Evolutionary conservation across 2,797 vertebrate genomes (phyloP).

Genomic region (Cryptoprocta ferox): DNA sequence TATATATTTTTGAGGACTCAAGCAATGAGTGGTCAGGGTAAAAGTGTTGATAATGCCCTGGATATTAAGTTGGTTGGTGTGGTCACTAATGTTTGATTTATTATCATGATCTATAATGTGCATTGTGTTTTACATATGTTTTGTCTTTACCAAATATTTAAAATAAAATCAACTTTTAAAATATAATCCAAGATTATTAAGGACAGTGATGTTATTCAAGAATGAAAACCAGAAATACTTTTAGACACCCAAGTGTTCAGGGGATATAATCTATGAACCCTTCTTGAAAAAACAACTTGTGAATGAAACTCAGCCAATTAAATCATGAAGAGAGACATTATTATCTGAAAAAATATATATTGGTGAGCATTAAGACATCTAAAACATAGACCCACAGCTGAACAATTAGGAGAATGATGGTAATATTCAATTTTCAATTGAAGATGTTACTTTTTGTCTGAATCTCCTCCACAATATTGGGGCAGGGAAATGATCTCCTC

Average conservation of each 20-base stretch:
- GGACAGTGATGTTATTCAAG: not conserved
- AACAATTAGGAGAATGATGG: not conserved
- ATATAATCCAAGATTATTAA: not conserved
- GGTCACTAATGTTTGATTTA: not conserved
- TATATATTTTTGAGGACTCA: not conserved
- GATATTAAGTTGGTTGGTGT: not conserved
- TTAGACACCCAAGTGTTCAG: not conserved
- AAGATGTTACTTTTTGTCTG: not conserved
- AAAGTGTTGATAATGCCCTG: not conserved
- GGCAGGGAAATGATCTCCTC: not conserved
- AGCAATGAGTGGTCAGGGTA: not conserved
- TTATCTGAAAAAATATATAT: not conserved
- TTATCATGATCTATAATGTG: not conserved
- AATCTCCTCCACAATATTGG: not conserved
- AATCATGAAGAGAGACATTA: not conserved
- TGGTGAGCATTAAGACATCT: not conserved
- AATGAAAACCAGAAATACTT: not conserved
- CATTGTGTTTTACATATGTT: not conserved
- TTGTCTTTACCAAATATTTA: not conserved
- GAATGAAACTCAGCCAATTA: not conserved
- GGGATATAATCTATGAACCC: not conserved
- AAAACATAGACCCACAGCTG: not conserved
- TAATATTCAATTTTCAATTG: not conserved
- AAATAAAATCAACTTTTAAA: slow-evolving; percentile 31
- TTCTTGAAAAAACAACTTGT: not conserved